phyloP scores from a whole-genome alignment of 2,888 invertebrate genomes.

The Aspidiotus destructor region DNA sequence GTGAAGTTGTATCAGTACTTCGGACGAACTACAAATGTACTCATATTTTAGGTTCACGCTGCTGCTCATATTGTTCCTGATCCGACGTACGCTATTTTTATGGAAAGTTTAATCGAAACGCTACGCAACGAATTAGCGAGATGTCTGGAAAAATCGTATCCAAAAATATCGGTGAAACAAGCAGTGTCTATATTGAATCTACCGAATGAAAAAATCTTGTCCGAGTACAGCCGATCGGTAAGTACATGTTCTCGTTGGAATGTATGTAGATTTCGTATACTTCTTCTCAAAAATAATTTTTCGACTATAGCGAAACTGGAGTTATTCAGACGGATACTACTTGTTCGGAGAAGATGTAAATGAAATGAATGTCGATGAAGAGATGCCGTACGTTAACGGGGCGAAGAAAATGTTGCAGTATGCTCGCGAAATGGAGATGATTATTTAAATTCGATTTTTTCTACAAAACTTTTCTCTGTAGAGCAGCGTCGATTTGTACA shows the following conservation, averaged over 20 bases:
- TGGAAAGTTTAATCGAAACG: conserved; percentile 89
- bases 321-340: conserved; percentile 67
- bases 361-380: conserved; percentile 63
- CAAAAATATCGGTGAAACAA: conserved; percentile 74
- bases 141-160: conserved; percentile 94
- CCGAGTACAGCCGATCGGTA: conserved; percentile 70
- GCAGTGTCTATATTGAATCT: conserved; percentile 84
- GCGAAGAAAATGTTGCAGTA: conserved; percentile 93
- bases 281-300: conserved; percentile 15
- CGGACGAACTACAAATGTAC: not conserved
- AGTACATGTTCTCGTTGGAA: conserved; percentile 30
- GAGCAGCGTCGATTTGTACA: conserved; percentile 9
- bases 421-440: conserved; percentile 97
- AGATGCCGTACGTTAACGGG: conserved; percentile 77
- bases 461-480: conserved; percentile 6
- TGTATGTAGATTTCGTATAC: not conserved
- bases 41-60: conserved; percentile 44
- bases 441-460: conserved; percentile 58
- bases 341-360: conserved; percentile 60
- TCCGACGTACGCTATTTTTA: conserved; percentile 89
- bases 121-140: conserved; percentile 92
- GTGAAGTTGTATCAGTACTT: not conserved
- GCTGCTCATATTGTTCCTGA: conserved; percentile 89
- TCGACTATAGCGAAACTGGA: conserved; percentile 67
- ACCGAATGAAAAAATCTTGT: conserved; percentile 62